Evolutionary conservation across 1,140 invertebrate genomes (phyloP).

Genomic region (Wasmannia auropunctata): DNA sequence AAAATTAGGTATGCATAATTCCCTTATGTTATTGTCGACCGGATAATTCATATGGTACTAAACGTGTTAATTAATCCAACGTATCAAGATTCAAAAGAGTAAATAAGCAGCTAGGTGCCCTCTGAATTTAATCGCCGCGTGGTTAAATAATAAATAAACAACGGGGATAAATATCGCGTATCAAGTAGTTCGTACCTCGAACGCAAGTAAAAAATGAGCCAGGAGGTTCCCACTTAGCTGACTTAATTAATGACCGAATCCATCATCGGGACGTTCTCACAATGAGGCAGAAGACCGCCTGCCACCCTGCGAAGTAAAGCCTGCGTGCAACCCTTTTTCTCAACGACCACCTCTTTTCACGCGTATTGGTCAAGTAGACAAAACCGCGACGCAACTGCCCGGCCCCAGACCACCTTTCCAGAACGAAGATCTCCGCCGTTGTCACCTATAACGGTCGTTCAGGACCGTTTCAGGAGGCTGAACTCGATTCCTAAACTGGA

Average conservation of each 20-base stretch:
- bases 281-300: slow-evolving; percentile 35
- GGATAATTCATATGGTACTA: slow-evolving; percentile 20
- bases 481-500: slow-evolving; percentile 85
- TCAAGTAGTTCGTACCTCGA: slow-evolving; percentile 49
- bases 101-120: neutral
- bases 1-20: slow-evolving; percentile 46
- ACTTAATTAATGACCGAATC: slow-evolving; percentile 63
- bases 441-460: slow-evolving; percentile 74
- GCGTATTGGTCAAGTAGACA: slow-evolving; percentile 61
- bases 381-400: slow-evolving; percentile 67
- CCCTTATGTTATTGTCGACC: slow-evolving; percentile 18
- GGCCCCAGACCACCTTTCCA: slow-evolving; percentile 31
- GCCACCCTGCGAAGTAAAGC: slow-evolving; percentile 4
- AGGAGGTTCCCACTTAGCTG: slow-evolving; percentile 41
- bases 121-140: slow-evolving; percentile 45
- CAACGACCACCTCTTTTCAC: slow-evolving; percentile 46
- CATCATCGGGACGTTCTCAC: slow-evolving; percentile 58
- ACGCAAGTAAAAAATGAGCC: slow-evolving; percentile 58
- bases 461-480: slow-evolving; percentile 81
- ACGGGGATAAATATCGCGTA: neutral
- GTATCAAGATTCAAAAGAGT: slow-evolving; percentile 27
- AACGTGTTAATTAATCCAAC: slow-evolving; percentile 36
- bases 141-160: slow-evolving; percentile 28
- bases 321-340: slow-evolving; percentile 58
- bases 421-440: slow-evolving; percentile 34